A percentile compares a stretch with the other conserved stretches of the same genome.
phyloP scores from a whole-genome alignment of 2,113 vertebrate genomes.

The Nyctibius bracteatus region DNA sequence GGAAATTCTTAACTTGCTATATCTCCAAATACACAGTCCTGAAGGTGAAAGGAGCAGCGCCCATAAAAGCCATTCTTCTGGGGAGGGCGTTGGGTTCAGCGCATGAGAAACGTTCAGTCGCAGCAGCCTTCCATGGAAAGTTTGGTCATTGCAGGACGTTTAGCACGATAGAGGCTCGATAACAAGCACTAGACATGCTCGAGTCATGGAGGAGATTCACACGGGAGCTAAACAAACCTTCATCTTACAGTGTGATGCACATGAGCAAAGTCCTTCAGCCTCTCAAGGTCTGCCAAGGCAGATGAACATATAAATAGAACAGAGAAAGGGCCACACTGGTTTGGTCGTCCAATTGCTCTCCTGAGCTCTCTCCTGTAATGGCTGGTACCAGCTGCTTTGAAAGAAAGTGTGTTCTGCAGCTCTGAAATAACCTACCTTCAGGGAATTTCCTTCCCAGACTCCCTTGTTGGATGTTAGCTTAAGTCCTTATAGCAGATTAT shows the following conservation, averaged over 20 bases:
- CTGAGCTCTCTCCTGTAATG: not conserved
- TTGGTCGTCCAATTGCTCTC: not conserved
- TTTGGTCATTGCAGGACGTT: not conserved
- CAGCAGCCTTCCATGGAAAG: not conserved
- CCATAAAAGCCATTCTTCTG: not conserved
- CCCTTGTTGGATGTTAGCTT: not conserved
- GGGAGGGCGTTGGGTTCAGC: not conserved
- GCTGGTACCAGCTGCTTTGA: not conserved
- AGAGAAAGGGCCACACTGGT: not conserved
- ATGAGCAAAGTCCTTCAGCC: not conserved
- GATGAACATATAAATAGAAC: not conserved
- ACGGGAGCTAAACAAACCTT: not conserved
- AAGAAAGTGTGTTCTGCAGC: not conserved
- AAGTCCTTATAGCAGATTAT: not conserved
- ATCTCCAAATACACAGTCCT: not conserved
- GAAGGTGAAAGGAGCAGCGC: not conserved
- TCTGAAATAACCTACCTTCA: not conserved
- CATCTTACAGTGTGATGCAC: fast-evolving
- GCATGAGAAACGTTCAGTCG: not conserved
- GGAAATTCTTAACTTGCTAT: not conserved
- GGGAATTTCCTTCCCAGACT: not conserved
- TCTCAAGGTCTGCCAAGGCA: not conserved
- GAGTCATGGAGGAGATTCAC: not conserved
- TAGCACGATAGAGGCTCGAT: fast-evolving
- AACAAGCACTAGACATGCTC: fast-evolving